These are phyloP conservation scores for Tenodera sinensis DNA, from an alignment of 2,888 invertebrate species.

Conservation along the genomic window DNA sequence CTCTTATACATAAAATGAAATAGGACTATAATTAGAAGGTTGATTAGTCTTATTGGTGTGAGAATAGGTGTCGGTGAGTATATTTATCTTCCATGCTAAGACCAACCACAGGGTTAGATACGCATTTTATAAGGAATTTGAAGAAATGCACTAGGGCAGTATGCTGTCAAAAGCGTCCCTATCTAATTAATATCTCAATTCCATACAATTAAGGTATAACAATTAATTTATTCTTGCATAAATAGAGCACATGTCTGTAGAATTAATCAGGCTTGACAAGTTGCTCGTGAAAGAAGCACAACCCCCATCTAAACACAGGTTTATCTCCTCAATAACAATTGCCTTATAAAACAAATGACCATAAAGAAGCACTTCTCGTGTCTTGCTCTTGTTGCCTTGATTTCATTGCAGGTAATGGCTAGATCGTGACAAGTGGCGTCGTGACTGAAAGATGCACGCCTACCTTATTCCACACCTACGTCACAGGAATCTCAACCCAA, in stretches of 20 bases:
- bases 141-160: too few relatives aligned
- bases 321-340: not conserved
- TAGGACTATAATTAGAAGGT: too few relatives aligned
- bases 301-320: not conserved
- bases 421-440: not conserved
- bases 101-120: too few relatives aligned
- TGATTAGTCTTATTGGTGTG: too few relatives aligned
- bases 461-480: not conserved
- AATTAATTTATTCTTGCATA: not conserved
- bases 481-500: not conserved
- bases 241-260: not conserved
- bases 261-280: not conserved
- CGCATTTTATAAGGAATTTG: too few relatives aligned
- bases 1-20: too few relatives aligned
- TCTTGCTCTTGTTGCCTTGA: not conserved
- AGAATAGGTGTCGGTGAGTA: too few relatives aligned
- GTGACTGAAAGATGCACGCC: not conserved
- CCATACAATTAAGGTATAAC: not conserved
- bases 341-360: not conserved
- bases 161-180: too few relatives aligned
- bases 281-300: not conserved
- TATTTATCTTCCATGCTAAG: too few relatives aligned
- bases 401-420: not conserved
- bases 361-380: not conserved
- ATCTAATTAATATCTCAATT: not conserved